Base-by-base conservation (phyloP, 2,888 invertebrate genomes). In the Troides helena region DNA sequence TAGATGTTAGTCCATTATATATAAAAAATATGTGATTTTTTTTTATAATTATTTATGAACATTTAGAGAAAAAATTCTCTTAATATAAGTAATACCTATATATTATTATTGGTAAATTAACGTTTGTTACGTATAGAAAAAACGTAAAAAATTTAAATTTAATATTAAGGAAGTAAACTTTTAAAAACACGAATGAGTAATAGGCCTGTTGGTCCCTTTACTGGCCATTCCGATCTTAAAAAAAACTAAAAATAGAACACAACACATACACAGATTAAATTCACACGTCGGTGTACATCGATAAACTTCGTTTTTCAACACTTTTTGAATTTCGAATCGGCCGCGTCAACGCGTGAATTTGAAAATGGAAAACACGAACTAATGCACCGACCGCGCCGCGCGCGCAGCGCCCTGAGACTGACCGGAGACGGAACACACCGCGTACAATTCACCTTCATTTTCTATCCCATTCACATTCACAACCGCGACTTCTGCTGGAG, bases 391-490 rank as follows among this genome's bases (percentile, higher is more conserved):
- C 85, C 81, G 85, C 88, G 85, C 82, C 88, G 89, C 88, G 74
- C 81, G 89, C 89, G 90, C 89, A 81, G 79, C 88, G 84, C 77
- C 79, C 80, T 80, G 86, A 92, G 92, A 92, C 92, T 91, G 87
- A 77, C 85, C 84, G 91, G 91, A 91, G 91, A 84, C 90, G 76
- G 72, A 73, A 72, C 70, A 74, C 75, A 77, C 72, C 78, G 80
- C 80, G 80, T 85, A 84, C 87, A 82, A 84, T 79, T 83, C 83
- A 85, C 81, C 83, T 83, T 77, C 74, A 78, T 74, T 72, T 70
- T 71, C 81, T 76, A 73, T 87, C 85, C 77, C 80, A 72, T 74
- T 87, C 85, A 71, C 76, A 73, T 84, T 64, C 71, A 73, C 62
- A 65, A 74, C 78, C 78, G 80, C 82, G 77, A 73, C 73, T 72